Conservation (phyloP, 2,888 invertebrate genomes). For the Maniola hyperantus region DNA sequence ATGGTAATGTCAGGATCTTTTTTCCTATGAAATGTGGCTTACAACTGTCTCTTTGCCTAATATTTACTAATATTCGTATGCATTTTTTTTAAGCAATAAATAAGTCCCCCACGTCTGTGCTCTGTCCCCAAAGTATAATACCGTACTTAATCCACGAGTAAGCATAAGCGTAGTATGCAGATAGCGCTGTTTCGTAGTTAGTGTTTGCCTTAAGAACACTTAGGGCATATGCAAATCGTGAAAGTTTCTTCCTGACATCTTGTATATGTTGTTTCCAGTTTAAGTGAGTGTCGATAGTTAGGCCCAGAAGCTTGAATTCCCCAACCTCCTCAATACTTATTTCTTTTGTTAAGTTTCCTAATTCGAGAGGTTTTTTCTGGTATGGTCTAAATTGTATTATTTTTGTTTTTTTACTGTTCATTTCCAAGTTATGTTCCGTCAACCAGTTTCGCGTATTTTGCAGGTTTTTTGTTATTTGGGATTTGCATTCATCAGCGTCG, state of each 20-base stretch:
- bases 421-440: background rate
- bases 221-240: slow-evolving; percentile 1
- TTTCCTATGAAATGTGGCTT: background rate
- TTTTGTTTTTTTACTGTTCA: background rate
- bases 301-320: background rate
- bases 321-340: background rate
- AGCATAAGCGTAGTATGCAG: background rate
- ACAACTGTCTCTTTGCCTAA: background rate
- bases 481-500: background rate
- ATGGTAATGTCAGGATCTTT: background rate
- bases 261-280: background rate
- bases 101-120: background rate
- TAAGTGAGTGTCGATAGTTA: background rate
- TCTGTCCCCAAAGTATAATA: background rate
- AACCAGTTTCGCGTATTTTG: background rate
- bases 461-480: background rate
- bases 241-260: background rate
- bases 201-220: slow-evolving; percentile 1
- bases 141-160: background rate
- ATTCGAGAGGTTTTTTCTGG: background rate
- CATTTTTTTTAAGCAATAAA: background rate
- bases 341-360: background rate
- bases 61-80: background rate
- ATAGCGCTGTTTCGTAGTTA: background rate
- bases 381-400: background rate